Evolutionary conservation across 2,888 invertebrate species (phyloP).

Genomic region (Phanerotoma sp.): DNA sequence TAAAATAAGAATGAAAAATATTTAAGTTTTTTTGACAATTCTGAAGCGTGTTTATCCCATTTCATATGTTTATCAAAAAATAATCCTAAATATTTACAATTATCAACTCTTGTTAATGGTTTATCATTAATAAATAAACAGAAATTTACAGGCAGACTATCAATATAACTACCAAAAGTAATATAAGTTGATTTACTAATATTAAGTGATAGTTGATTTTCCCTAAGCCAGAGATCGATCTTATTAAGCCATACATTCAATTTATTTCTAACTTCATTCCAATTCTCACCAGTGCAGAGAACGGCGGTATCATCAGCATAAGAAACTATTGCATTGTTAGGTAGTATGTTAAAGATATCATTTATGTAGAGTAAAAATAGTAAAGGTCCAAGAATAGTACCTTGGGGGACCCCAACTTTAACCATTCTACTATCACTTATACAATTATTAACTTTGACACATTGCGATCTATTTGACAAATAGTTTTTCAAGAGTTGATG

Average conservation of each 20-base stretch:
- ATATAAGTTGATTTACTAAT: neutral
- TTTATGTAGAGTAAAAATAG: neutral
- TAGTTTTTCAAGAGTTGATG: neutral
- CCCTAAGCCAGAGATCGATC: neutral
- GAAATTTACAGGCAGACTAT: neutral
- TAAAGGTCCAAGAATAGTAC: neutral
- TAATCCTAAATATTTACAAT: neutral
- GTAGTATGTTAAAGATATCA: neutral
- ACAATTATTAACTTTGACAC: neutral
- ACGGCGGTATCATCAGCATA: neutral
- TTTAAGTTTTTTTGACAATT: neutral
- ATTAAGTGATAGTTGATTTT: neutral
- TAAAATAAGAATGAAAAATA: neutral
- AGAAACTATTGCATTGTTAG: neutral
- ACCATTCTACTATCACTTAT: neutral
- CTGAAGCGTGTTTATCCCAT: neutral
- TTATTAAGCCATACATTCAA: neutral
- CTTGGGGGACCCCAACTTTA: neutral
- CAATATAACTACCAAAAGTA: neutral
- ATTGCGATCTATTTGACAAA: neutral
- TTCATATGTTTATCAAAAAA: neutral
- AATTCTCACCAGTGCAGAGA: neutral
- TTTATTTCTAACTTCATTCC: neutral
- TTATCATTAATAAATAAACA: neutral
- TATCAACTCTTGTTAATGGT: neutral